Evolutionary conservation across 1,140 invertebrate genomes (phyloP).

Genomic region (Odontomachus brunneus): DNA sequence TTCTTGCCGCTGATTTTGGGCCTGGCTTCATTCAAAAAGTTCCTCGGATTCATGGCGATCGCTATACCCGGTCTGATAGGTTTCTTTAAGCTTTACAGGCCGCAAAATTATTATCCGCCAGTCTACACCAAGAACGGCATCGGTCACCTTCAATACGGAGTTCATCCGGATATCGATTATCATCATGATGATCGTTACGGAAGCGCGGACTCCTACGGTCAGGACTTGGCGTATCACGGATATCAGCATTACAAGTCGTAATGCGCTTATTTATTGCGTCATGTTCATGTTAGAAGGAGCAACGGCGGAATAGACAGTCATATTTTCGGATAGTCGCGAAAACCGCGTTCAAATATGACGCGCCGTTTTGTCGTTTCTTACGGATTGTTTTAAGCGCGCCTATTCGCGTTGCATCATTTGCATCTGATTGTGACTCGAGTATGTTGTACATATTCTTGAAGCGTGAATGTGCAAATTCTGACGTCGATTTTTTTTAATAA

Average conservation of each 20-base stretch:
- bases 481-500: conserved; percentile 2
- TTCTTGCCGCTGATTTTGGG: conserved; percentile 93
- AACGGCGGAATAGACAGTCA: not conserved
- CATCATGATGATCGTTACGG: conserved; percentile 82
- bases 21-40: conserved; percentile 93
- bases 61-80: conserved; percentile 91
- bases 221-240: conserved; percentile 89
- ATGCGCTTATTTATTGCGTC: conserved; percentile 13
- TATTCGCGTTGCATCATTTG: not conserved
- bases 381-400: not conserved
- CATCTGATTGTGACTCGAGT: not conserved
- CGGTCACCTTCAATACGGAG: conserved; percentile 85
- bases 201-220: conserved; percentile 87
- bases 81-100: conserved; percentile 92
- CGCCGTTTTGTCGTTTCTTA: not conserved
- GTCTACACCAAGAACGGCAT: conserved; percentile 86
- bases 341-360: not conserved
- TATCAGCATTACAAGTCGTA: conserved; percentile 86
- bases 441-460: conserved; percentile 48
- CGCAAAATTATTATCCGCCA: conserved; percentile 82
- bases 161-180: conserved; percentile 78
- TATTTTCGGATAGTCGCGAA: not conserved
- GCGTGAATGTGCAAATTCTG: conserved; percentile 12
- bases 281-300: not conserved
- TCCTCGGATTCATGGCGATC: conserved; percentile 91